phyloP scores from a whole-genome alignment of 2,888 invertebrate species.

The Luperina testacea region DNA sequence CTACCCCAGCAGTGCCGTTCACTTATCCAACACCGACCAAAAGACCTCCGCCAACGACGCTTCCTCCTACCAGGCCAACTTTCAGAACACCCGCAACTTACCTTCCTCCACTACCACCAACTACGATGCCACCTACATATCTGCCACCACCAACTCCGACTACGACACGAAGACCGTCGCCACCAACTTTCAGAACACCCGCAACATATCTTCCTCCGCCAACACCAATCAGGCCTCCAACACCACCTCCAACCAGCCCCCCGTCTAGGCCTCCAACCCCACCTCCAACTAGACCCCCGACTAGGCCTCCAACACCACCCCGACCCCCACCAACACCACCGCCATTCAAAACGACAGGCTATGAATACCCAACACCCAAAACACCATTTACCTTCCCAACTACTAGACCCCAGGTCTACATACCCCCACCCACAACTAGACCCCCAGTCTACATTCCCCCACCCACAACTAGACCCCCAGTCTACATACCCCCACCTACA shows the following conservation, averaged over 20 bases:
- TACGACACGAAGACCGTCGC: constrained; percentile 12
- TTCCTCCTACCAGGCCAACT: constrained; percentile 17
- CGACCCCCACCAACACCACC: constrained; percentile 62
- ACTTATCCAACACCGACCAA: constrained; percentile 61
- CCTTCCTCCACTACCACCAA: constrained; percentile 52
- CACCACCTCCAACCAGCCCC: constrained; percentile 13
- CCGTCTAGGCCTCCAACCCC: constrained; percentile 47
- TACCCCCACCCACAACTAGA: constrained; percentile 22
- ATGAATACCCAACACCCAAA: constrained; percentile 76
- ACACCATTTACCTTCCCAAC: constrained; percentile 76
- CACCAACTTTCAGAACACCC: constrained; percentile 25
- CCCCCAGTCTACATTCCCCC: constrained; percentile 39
- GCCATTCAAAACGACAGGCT: constrained; percentile 75
- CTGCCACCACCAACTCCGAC: too few species aligned
- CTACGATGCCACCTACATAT: constrained; percentile 39
- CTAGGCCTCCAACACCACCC: constrained; percentile 43
- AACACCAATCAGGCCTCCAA: too few species aligned
- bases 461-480: constrained; percentile 41
- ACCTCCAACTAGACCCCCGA: constrained; percentile 26
- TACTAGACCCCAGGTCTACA: constrained; percentile 62
- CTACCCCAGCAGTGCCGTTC: constrained; percentile 56
- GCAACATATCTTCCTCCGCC: constrained; percentile 53
- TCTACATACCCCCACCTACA: constrained; percentile 55
- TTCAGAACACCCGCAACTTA: constrained; percentile 35
- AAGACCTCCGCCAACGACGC: constrained; percentile 41